phyloP scores from a whole-genome alignment of 2,113 vertebrate species.

The Serilophus lunatus region DNA sequence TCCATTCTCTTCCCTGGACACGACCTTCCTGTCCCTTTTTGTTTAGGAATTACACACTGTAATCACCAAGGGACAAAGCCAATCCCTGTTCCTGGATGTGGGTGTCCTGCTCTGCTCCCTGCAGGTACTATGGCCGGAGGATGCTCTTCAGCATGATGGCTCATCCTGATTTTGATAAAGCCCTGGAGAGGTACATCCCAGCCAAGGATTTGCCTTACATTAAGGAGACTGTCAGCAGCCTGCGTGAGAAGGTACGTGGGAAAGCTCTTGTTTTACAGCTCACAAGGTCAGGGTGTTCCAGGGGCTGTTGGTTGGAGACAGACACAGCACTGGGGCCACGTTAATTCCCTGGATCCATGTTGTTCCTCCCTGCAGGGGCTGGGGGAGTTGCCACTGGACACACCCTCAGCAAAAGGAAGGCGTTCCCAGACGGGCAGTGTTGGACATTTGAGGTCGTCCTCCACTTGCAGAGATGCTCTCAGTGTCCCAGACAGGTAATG shows the following conservation, averaged over 20 bases:
- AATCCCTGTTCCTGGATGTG: neutral
- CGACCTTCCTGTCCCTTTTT: neutral
- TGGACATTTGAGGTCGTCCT: conserved; percentile 80
- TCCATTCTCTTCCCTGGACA: neutral
- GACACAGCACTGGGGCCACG: neutral
- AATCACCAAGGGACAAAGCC: neutral
- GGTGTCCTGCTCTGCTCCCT: neutral
- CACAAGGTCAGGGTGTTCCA: rapidly evolving
- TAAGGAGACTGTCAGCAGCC: conserved; percentile 80
- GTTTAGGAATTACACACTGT: rapidly evolving
- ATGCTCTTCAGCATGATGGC: conserved; percentile 88
- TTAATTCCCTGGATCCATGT: neutral
- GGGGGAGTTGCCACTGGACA: conserved; percentile 85
- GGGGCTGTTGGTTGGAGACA: neutral
- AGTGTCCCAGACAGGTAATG: conserved; percentile 76
- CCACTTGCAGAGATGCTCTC: conserved; percentile 80
- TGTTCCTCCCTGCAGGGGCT: conserved; percentile 76
- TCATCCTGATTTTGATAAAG: conserved; percentile 88
- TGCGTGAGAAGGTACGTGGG: conserved; percentile 84
- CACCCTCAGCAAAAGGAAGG: conserved; percentile 84
- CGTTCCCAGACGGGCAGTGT: conserved; percentile 76
- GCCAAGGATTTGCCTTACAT: conserved; percentile 86
- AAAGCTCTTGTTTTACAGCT: neutral
- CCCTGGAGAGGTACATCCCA: conserved; percentile 83
- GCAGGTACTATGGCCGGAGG: conserved; percentile 88